phyloP scores from a whole-genome alignment of 2,797 vertebrate genomes.

The Premnoplex brunnescens region DNA sequence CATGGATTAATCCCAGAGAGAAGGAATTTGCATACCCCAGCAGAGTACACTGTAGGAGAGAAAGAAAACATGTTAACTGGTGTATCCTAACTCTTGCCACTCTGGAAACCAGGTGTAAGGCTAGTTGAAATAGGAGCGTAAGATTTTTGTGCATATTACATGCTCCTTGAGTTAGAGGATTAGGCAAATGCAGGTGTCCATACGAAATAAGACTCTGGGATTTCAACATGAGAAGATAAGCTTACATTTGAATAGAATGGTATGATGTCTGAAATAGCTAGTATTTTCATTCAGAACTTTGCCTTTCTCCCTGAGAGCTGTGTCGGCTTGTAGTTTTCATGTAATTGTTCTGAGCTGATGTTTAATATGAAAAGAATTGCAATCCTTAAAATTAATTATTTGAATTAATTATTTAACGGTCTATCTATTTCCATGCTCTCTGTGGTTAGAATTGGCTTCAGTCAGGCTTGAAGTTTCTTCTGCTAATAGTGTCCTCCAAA shows the following conservation, averaged over 20 bases:
- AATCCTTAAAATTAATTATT: not conserved
- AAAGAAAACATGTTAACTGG: not conserved
- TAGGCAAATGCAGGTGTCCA: not conserved
- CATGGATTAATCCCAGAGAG: not conserved
- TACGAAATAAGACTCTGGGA: not conserved
- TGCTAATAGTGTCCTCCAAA: not conserved
- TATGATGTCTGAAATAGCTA: not conserved
- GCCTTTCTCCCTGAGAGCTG: not conserved
- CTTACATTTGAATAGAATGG: not conserved
- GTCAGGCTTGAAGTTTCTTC: not conserved
- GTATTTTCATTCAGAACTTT: not conserved
- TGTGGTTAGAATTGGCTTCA: not conserved
- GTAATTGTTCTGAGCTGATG: not conserved
- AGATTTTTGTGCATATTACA: not conserved
- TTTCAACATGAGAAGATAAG: not conserved
- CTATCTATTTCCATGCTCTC: not conserved
- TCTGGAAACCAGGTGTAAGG: not conserved
- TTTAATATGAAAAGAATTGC: not conserved
- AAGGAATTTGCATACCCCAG: not conserved
- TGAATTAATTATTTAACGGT: not conserved
- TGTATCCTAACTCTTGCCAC: not conserved
- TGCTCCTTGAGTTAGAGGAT: not conserved
- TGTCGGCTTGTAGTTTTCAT: not conserved
- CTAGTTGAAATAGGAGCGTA: not conserved
- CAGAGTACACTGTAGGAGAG: not conserved